Percentiles rank a stretch among this genome's conserved stretches.
These are phyloP conservation scores for Margarornis squamiger DNA, from an alignment of 2,797 vertebrate genomes.

Conservation along the genomic window DNA sequence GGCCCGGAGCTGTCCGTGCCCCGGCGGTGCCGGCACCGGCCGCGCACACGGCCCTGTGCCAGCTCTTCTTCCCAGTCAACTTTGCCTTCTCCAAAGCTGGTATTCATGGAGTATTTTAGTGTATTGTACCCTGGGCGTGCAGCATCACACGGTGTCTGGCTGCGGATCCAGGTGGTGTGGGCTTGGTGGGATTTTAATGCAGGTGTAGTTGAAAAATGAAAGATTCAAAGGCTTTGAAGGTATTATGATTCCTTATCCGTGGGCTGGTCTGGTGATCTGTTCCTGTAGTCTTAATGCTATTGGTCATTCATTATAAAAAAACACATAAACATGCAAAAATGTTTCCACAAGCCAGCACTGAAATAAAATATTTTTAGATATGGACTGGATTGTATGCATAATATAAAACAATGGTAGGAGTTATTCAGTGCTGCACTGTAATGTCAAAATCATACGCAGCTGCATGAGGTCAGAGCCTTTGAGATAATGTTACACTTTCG, in stretches of 20 bases:
- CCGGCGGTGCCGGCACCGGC: too few relatives aligned
- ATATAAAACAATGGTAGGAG: neutral
- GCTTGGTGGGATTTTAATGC: neutral
- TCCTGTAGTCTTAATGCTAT: neutral
- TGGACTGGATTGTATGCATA: neutral
- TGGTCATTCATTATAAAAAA: neutral
- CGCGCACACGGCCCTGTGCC: neutral
- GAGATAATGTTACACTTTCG: rapidly evolving
- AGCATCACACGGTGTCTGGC: rapidly evolving
- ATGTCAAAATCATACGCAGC: neutral
- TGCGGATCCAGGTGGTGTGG: neutral
- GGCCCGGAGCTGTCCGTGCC: neutral
- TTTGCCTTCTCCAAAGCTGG: neutral
- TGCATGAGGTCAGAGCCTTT: neutral
- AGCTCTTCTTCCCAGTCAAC: rapidly evolving
- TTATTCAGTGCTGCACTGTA: neutral
- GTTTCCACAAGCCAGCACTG: neutral
- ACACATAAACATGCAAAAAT: neutral
- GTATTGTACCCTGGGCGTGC: neutral
- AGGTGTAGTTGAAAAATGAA: neutral
- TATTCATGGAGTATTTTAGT: rapidly evolving
- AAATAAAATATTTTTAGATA: neutral
- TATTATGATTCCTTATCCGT: neutral
- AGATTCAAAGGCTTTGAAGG: neutral
- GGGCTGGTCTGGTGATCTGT: neutral